Percentiles rank a stretch among this genome's conserved stretches.
Conservation (phyloP, 2,113 vertebrate genomes). For the Pomatostomus ruficeps region DNA sequence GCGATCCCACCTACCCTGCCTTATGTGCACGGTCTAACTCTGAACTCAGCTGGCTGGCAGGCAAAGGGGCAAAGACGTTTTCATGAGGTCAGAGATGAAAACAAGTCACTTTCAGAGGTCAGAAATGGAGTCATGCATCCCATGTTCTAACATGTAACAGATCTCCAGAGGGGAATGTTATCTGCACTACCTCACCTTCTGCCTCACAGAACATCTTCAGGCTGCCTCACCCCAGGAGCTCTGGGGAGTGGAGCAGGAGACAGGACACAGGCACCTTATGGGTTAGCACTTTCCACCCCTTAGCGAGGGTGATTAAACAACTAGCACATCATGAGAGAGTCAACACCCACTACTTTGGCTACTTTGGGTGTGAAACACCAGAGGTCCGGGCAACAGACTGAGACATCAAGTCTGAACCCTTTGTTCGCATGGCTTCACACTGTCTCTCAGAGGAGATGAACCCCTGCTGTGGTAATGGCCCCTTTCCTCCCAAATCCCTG, state of each 20-base stretch:
- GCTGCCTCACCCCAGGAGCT: neutral
- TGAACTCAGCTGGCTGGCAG: neutral
- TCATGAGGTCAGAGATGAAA: neutral
- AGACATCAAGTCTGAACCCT: neutral
- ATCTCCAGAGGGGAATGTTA: neutral
- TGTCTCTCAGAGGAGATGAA: neutral
- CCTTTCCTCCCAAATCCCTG: neutral
- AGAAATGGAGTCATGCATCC: neutral
- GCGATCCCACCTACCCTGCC: neutral
- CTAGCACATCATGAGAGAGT: neutral
- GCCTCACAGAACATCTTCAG: neutral
- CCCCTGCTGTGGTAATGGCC: neutral
- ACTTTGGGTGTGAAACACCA: neutral
- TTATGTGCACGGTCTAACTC: neutral
- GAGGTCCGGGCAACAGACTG: neutral
- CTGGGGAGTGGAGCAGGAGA: accelerated
- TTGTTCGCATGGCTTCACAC: accelerated
- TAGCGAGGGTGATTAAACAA: neutral
- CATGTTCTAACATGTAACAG: neutral
- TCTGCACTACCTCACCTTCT: neutral
- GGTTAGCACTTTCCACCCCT: neutral
- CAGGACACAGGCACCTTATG: neutral
- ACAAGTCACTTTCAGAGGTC: neutral
- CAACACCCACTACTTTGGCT: neutral
- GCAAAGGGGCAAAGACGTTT: neutral